Conservation (phyloP, 2,113 vertebrate genomes). For the Mixornis gularis region DNA sequence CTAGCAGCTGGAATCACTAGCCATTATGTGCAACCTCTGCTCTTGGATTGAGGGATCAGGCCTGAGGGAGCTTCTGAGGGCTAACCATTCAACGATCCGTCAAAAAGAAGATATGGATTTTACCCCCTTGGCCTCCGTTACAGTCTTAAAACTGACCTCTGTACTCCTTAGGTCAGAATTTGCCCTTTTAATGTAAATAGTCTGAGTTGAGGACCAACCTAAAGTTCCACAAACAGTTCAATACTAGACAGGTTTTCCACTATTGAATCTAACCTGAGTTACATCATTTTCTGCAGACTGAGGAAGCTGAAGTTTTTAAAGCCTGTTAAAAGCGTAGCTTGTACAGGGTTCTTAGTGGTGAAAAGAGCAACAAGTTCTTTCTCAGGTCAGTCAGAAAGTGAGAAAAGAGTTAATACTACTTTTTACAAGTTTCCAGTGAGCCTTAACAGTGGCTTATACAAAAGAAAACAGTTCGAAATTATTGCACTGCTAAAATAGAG, state of each 20-base stretch:
- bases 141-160: background rate
- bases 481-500: constrained; percentile 24
- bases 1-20: background rate
- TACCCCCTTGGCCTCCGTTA: background rate
- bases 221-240: background rate
- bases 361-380: background rate
- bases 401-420: background rate
- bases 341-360: background rate
- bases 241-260: background rate
- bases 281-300: background rate
- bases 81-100: background rate
- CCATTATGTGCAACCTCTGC: background rate
- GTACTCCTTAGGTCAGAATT: background rate
- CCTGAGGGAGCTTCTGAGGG: background rate
- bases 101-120: background rate
- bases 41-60: background rate
- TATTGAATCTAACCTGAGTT: background rate
- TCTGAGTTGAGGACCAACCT: background rate
- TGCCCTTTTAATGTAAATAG: background rate
- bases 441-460: background rate
- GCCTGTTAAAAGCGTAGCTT: background rate
- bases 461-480: constrained; percentile 33
- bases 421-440: background rate
- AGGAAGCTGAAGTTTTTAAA: background rate
- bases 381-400: background rate